These are phyloP conservation scores for Antigone vipio DNA, from an alignment of 2,113 vertebrate species.

Conservation along the genomic window DNA sequence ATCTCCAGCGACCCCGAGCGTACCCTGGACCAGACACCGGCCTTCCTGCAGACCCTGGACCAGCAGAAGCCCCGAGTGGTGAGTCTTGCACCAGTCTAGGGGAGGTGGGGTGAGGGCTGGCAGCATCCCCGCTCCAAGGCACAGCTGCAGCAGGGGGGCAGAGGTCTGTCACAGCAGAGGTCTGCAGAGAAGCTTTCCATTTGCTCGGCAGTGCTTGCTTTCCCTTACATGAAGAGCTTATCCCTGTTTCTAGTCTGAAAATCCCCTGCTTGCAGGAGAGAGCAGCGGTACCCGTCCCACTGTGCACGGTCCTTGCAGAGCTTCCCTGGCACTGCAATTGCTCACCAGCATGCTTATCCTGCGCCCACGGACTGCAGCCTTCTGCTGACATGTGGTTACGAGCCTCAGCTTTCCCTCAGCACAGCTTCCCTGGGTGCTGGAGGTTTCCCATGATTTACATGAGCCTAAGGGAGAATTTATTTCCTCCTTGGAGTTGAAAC, in stretches of 20 bases:
- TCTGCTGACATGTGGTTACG: neutral
- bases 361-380: neutral
- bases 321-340: neutral
- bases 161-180: neutral
- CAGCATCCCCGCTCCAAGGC: rapidly evolving
- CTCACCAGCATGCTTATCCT: neutral
- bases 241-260: neutral
- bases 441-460: slow-evolving; percentile 29
- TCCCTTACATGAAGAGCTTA: neutral
- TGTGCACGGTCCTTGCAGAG: neutral
- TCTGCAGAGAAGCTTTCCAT: neutral
- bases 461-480: neutral
- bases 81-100: slow-evolving; percentile 60
- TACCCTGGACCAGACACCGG: slow-evolving; percentile 80
- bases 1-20: slow-evolving; percentile 94
- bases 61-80: slow-evolving; percentile 90
- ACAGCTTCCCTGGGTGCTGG: neutral
- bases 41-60: slow-evolving; percentile 84
- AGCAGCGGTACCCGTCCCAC: neutral
- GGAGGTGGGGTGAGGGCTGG: neutral
- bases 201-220: neutral
- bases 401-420: neutral
- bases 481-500: neutral
- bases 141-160: neutral
- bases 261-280: rapidly evolving